A percentile compares a stretch with the other conserved stretches of the same genome.
These are phyloP conservation scores for Diuraphis noxia DNA, from an alignment of 1,140 invertebrate species.

Conservation along the genomic window DNA sequence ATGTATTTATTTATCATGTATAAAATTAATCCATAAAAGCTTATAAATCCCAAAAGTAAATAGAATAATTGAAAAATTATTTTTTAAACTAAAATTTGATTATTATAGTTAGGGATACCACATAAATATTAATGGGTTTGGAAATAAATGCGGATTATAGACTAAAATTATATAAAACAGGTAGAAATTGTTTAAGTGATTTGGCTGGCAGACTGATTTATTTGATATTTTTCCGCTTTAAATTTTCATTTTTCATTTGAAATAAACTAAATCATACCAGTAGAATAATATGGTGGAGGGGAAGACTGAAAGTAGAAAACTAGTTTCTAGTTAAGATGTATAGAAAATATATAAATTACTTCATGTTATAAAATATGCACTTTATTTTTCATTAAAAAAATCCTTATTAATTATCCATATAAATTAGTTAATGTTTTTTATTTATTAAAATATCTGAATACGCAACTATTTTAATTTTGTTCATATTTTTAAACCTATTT, in stretches of 20 bases:
- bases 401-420: too few species aligned
- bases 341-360: background rate
- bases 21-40: background rate
- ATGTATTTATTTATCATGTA: background rate
- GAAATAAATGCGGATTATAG: background rate
- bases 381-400: too few species aligned
- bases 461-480: too few species aligned
- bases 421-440: too few species aligned
- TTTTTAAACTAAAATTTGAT: background rate
- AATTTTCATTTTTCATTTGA: background rate
- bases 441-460: too few species aligned
- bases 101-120: background rate
- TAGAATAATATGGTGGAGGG: background rate
- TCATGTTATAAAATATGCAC: too few species aligned
- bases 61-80: background rate
- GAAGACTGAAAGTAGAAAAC: background rate
- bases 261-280: background rate
- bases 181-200: background rate
- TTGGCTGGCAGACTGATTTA: background rate
- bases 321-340: background rate
- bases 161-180: background rate
- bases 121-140: background rate
- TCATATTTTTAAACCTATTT: background rate
- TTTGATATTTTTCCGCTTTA: background rate
- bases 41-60: background rate